Percentiles rank a stretch among this genome's conserved stretches.
These are phyloP conservation scores for Trichonephila clavipes DNA, from an alignment of 1,140 invertebrate species.

Conservation along the genomic window DNA sequence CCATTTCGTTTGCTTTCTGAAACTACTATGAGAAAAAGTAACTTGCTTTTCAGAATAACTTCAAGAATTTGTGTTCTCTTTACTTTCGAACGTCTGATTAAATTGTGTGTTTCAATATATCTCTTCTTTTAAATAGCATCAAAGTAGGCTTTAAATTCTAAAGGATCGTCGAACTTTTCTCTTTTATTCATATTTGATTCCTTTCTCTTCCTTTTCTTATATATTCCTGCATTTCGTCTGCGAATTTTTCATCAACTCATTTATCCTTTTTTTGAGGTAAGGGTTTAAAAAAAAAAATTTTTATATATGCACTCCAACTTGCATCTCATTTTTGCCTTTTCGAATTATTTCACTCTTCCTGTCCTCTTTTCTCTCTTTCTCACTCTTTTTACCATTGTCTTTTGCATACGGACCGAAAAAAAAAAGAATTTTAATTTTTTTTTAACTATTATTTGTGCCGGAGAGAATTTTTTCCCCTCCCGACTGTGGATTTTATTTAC, in stretches of 20 bases:
- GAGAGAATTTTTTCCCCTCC: not conserved
- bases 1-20: no score
- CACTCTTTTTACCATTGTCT: not conserved
- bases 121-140: no score
- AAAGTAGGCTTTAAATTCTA: no score
- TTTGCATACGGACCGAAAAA: not conserved
- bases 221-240: not conserved
- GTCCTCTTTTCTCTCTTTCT: not conserved
- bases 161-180: not conserved
- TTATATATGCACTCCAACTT: not conserved
- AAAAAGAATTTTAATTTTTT: not conserved
- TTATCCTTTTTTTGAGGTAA: not conserved
- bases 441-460: not conserved
- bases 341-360: not conserved
- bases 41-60: no score
- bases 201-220: not conserved
- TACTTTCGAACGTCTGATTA: no score
- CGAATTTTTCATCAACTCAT: slow-evolving; percentile 24
- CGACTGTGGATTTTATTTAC: not conserved
- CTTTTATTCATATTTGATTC: not conserved
- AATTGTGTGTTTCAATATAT: no score
- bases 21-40: no score
- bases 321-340: slow-evolving; percentile 17
- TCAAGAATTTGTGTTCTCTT: no score
- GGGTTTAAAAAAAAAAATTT: not conserved